Percentiles rank a stretch among this genome's conserved stretches.
Evolutionary conservation across 2,797 vertebrate genomes (phyloP).

Genomic region (Crocodylus rhombifer): DNA sequence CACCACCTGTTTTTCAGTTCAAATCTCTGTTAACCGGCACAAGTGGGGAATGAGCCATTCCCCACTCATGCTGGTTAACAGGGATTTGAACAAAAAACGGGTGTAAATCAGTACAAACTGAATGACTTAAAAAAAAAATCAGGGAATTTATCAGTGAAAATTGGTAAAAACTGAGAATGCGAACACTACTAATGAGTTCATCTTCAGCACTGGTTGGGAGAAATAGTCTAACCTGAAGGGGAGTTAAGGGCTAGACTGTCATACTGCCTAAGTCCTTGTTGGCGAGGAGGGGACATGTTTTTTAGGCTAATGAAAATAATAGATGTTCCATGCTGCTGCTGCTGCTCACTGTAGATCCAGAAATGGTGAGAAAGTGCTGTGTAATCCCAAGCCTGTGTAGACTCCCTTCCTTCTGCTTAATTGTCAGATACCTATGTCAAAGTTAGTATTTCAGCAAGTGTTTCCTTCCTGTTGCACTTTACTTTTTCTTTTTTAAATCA

Average conservation of each 20-base stretch:
- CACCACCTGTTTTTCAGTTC: too few relatives aligned
- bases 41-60: too few relatives aligned
- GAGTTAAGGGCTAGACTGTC: not conserved
- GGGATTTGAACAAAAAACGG: too few relatives aligned
- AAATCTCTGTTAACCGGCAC: too few relatives aligned
- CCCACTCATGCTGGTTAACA: too few relatives aligned
- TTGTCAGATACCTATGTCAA: not conserved
- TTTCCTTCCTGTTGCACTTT: not conserved
- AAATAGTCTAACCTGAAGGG: not conserved
- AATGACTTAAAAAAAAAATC: too few relatives aligned
- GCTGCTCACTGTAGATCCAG: not conserved
- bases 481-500: not conserved
- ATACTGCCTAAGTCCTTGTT: not conserved
- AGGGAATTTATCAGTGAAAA: too few relatives aligned
- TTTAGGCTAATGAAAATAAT: not conserved
- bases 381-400: not conserved
- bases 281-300: not conserved
- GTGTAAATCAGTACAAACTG: too few relatives aligned
- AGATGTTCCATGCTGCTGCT: not conserved
- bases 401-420: not conserved
- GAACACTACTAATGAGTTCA: not conserved
- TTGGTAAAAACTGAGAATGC: too few relatives aligned
- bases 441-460: not conserved
- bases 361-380: not conserved
- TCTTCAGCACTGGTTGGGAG: not conserved